A percentile compares a stretch with the other conserved stretches of the same genome.
Conservation (phyloP, 2,797 vertebrate species). For the Sciaenops ocellatus region DNA sequence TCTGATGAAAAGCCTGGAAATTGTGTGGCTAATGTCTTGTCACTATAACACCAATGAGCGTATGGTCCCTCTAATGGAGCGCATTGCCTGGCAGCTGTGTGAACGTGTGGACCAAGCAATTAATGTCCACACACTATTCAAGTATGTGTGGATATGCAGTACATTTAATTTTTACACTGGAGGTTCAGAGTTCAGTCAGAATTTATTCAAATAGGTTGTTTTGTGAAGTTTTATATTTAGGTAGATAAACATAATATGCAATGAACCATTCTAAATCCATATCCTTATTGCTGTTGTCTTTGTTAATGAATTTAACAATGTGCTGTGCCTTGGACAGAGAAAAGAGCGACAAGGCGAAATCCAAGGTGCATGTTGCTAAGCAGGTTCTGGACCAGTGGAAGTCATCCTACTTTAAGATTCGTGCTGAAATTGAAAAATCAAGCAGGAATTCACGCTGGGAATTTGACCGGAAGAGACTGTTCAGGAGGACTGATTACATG, state of each 20-base stretch:
- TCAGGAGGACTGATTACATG: constrained; percentile 95
- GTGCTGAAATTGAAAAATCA: constrained; percentile 90
- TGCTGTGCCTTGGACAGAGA: constrained; percentile 81
- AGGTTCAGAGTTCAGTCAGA: not conserved
- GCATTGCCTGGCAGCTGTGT: constrained; percentile 93
- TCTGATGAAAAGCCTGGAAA: constrained; percentile 90
- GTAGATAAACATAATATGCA: no score
- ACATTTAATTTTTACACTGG: not conserved
- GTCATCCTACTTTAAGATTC: constrained; percentile 88
- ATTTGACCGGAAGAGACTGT: constrained; percentile 93
- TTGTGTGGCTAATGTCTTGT: constrained; percentile 93
- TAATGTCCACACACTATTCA: constrained; percentile 87
- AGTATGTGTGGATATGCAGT: constrained; percentile 80
- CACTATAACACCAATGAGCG: constrained; percentile 92
- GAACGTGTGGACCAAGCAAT: constrained; percentile 85
- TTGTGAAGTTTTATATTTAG: not conserved
- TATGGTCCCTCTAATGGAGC: constrained; percentile 93
- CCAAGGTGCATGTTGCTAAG: constrained; percentile 86
- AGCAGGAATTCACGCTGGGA: constrained; percentile 91
- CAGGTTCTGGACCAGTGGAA: constrained; percentile 91
- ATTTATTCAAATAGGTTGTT: not conserved
- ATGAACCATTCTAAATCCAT: no score
- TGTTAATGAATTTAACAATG: constrained; percentile 18
- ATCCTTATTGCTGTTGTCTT: not conserved
- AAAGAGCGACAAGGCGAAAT: constrained; percentile 83